Base-by-base conservation (phyloP, 2,888 invertebrate genomes). In the Gastrophysa polygoni region DNA sequence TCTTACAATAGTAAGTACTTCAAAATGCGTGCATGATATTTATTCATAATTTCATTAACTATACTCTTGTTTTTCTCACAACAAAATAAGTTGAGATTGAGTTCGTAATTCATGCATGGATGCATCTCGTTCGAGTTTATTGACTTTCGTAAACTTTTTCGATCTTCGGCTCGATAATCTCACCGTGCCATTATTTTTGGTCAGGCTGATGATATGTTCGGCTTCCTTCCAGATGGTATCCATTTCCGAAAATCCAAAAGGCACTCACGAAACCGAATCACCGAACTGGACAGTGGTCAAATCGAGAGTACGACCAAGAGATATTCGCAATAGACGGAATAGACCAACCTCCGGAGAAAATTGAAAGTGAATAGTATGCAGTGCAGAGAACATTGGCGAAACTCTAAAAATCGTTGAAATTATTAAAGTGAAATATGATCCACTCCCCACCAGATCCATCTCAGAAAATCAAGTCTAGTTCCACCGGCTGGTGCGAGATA, bases 161-260 rank as follows among this genome's bases (percentile, higher is more conserved):
- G n/a, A n/a, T n/a, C n/a, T n/a, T n/a, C n/a, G n/a, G n/a, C n/a
- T n/a, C n/a, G n/a, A n/a, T n/a, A n/a, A n/a, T n/a, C 70, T 70
- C 59, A 70, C 70, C 38, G 70, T 65, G 51, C 56, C 66, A 61
- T 70, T 70, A 48, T 63, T 66, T 44, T 63, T 70, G 1, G 73
- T 67, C 2, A 71, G 58, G 51, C 67, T 72, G 44, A 73, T 64
- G 51, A 71, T 68, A 52, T 68, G 66, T 46, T 71, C 67, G 2
- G 67, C 69, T 59, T 74, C 74, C 60, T 73, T 71, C 64, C 68
- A 61, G 43, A 74, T 51, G 14, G 69, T 67, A 63, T 71, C 68
- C 67, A 68, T 70, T 57, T 44, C 24, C 8, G n/a, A 54, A 50
- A 55, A 8, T 6, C n/a, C 34, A 18, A 59, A 48, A 6, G 24